Percentiles rank a stretch among this genome's conserved stretches.
phyloP scores from a whole-genome alignment of 1,140 invertebrate genomes.

The Nomia melanderi region DNA sequence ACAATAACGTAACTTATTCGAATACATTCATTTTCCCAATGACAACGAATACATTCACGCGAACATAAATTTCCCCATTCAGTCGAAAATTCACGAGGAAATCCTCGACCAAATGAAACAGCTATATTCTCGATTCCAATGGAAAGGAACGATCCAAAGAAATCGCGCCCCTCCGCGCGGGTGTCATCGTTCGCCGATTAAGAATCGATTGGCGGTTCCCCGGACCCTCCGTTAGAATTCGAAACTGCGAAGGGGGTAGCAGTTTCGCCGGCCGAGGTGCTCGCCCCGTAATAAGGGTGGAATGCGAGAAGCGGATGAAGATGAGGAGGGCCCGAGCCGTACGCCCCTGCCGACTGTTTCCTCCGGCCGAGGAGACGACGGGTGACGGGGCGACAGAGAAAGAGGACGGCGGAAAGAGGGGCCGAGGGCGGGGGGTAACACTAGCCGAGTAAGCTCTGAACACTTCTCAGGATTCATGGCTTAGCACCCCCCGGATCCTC shows the following conservation, averaged over 20 bases:
- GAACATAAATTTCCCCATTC: too few relatives aligned
- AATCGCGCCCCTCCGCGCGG: too few relatives aligned
- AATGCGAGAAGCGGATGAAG: slow-evolving; percentile 65
- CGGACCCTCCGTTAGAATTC: slow-evolving; percentile 2
- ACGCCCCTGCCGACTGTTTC: slow-evolving; percentile 56
- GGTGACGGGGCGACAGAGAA: neutral
- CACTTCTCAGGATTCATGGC: slow-evolving; percentile 77
- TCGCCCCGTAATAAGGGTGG: slow-evolving; percentile 67
- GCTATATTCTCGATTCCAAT: too few relatives aligned
- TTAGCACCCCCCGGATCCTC: slow-evolving; percentile 74
- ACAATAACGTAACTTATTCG: too few relatives aligned
- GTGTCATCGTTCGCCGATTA: neutral
- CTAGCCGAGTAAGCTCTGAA: slow-evolving; percentile 79
- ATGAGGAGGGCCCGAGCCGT: slow-evolving; percentile 61
- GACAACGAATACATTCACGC: too few relatives aligned
- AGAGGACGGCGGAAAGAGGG: neutral
- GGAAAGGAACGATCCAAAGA: too few relatives aligned
- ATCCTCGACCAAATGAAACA: too few relatives aligned
- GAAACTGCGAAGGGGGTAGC: neutral
- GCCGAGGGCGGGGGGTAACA: slow-evolving; percentile 74
- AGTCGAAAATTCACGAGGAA: too few relatives aligned
- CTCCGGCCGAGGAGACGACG: slow-evolving; percentile 29
- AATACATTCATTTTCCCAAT: too few relatives aligned
- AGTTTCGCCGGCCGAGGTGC: neutral
- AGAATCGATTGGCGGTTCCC: neutral